Base-by-base conservation (phyloP, 1,140 invertebrate genomes). In the Yoshiicerus persimilis region DNA sequence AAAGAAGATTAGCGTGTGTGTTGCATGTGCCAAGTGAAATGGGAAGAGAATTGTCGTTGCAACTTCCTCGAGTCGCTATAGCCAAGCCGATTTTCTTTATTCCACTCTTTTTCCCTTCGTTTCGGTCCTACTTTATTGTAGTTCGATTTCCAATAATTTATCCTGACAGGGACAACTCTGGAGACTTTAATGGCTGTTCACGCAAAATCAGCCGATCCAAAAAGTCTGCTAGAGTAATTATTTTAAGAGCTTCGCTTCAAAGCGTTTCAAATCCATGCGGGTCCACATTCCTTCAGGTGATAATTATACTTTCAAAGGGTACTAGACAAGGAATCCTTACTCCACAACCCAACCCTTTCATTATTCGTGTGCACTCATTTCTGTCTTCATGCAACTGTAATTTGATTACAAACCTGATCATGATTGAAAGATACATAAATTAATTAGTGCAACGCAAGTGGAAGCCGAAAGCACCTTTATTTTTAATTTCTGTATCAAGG, bases 41-140 rank as follows among this genome's bases (percentile, higher is more conserved):
- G 34, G 86, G 66, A 75, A 87, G 86, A 20, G 86, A 87, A 87
- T 87, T 77, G 66, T 30, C 86, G 66, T 87, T 87, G 86, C 27
- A 23, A 87, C 64, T 87, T 87, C 86, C 66, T 66, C 20, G 13
- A 70, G n/a, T 77, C 64, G 70, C 23, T 23, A 8, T n/a, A 87
- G 86, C 86, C 25, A 30, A 39, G 34, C 36, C 62, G 64, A n/a
- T n/a, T 27, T 39, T 23, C 23, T 47, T 87, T 77, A 87, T 23
- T 10, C 83, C 23, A 23, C 56, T 32, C 30, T 38, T 47, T 2
- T 34, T 32, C 38, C 56, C 83, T 84, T 62, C 30, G 36, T 56
- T 2, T 34, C 10, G 38, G 30, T 25, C 66, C 20, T 41, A 38
- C 41, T 87, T 87, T 87, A 87, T 47, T 87, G 66, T 87, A 34